Conservation (phyloP, 2,113 vertebrate genomes). For the Archilochus colubris region DNA sequence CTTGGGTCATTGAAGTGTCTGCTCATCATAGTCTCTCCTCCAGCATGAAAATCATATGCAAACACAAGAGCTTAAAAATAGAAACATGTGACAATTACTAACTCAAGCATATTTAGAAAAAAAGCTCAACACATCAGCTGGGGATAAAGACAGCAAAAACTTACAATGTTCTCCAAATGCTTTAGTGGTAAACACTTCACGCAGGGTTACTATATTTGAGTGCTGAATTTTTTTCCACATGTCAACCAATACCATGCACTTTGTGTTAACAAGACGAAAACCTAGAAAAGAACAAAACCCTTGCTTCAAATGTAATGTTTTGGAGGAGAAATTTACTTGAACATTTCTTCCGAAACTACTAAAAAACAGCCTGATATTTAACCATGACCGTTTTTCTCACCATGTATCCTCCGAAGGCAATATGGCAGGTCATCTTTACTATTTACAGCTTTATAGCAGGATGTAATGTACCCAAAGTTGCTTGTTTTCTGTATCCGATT, state of each 20-base stretch:
- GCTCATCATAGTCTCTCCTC: conserved; percentile 98
- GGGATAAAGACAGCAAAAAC: conserved; percentile 28
- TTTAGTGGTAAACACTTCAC: conserved; percentile 99
- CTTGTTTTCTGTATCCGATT: conserved; percentile 98
- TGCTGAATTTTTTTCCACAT: conserved; percentile 99
- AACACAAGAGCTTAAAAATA: conserved; percentile 91
- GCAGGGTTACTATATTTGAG: conserved; percentile 93
- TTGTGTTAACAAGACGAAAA: conserved; percentile 97
- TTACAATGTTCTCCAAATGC: conserved; percentile 98
- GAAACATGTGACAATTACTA: conserved; percentile 39
- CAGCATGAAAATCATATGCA: conserved; percentile 98
- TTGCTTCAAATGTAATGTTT: neutral
- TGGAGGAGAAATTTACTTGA: neutral
- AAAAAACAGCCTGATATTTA: too few species aligned
- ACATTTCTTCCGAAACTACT: neutral
- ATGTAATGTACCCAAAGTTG: conserved; percentile 98
- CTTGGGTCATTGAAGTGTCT: conserved; percentile 97
- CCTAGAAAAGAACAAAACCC: conserved; percentile 71
- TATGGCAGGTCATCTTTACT: conserved; percentile 98
- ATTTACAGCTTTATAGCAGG: conserved; percentile 99
- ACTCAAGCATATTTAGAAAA: neutral
- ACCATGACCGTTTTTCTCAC: conserved; percentile 71
- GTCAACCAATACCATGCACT: conserved; percentile 98
- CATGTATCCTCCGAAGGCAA: conserved; percentile 98
- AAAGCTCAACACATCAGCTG: neutral